phyloP scores from a whole-genome alignment of 37 sponge, comb jelly and placozoan species.

The Diacarnus erythraeanus region DNA sequence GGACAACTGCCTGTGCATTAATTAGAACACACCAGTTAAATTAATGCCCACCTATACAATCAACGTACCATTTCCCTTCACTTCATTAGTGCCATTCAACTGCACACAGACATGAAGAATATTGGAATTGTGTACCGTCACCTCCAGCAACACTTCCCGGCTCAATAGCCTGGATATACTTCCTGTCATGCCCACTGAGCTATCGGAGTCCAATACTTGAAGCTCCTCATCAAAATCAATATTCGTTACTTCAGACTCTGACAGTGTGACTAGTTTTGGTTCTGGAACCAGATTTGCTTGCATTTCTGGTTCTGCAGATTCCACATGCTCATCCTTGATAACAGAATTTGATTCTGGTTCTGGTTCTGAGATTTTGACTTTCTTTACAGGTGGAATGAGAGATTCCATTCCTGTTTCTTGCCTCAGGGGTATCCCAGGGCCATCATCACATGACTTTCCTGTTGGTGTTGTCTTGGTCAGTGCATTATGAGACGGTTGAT shows the following conservation, averaged over 20 bases:
- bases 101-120: constrained; percentile 59
- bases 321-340: neutral
- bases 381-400: neutral
- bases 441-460: neutral
- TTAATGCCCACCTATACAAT: neutral
- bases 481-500: too few species aligned
- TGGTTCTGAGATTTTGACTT: neutral
- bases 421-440: neutral
- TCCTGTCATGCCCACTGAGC: neutral
- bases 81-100: constrained; percentile 1
- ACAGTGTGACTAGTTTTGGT: neutral
- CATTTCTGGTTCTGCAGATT: neutral
- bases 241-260: neutral
- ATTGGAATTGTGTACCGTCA: constrained; percentile 39
- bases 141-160: constrained; percentile 27
- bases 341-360: neutral
- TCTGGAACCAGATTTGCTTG: neutral
- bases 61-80: neutral
- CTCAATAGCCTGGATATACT: neutral
- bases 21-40: too few species aligned
- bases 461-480: too few species aligned
- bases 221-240: neutral
- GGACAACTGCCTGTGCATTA: too few species aligned
- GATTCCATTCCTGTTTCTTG: neutral
- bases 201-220: neutral